These are phyloP conservation scores for Kryphioiulus occultus DNA, from an alignment of 2,888 invertebrate genomes.

Conservation along the genomic window DNA sequence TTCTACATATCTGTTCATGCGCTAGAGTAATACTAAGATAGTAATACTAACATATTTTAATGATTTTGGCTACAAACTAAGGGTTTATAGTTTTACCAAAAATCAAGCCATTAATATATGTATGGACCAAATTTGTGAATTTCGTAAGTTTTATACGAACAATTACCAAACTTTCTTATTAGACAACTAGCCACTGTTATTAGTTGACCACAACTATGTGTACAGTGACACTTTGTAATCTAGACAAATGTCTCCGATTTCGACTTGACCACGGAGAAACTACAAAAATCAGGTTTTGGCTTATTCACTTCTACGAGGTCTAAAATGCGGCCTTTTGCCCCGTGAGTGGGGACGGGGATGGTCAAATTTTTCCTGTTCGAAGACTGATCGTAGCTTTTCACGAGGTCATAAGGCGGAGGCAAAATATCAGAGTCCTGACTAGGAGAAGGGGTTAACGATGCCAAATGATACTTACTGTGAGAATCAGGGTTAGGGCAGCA, in stretches of 20 bases:
- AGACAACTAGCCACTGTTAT: too few relatives aligned
- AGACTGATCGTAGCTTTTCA: background rate
- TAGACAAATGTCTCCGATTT: conserved; percentile 35
- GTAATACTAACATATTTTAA: too few relatives aligned
- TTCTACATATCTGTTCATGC: background rate
- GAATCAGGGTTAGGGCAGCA: background rate
- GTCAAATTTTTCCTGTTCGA: background rate
- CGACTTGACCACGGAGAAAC: background rate
- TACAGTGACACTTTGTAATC: too few relatives aligned
- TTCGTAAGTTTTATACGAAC: too few relatives aligned
- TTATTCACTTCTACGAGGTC: conserved; percentile 15
- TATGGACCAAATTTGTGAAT: too few relatives aligned
- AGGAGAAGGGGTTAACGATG: conserved; percentile 51
- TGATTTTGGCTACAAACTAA: too few relatives aligned
- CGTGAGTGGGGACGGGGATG: conserved; percentile 40
- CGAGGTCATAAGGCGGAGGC: conserved; percentile 62
- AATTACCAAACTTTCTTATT: too few relatives aligned
- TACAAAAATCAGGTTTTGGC: background rate
- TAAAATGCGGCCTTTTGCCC: background rate
- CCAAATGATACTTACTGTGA: conserved; percentile 51
- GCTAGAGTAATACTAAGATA: background rate
- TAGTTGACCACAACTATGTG: too few relatives aligned
- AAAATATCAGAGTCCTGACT: conserved; percentile 50
- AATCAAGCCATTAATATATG: too few relatives aligned
- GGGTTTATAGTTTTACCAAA: too few relatives aligned